Evolutionary conservation across 2,797 vertebrate genomes (phyloP), one percentile per base, ranked within the genome.

Genomic region (Steatocranus sp.): DNA sequence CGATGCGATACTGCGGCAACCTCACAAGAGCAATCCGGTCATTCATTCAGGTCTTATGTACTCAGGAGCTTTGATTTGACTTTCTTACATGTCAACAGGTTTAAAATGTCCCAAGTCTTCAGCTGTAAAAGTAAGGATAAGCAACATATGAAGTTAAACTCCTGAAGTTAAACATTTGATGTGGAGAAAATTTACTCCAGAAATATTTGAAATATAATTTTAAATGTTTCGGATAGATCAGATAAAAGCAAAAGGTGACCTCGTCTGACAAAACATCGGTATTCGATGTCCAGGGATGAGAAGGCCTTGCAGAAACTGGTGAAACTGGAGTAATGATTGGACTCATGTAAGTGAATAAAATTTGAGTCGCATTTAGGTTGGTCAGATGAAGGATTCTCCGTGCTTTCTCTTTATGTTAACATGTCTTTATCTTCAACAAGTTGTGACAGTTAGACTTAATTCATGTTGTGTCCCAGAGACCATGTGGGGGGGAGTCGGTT

Each of bases 1-100:
- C 6, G 0, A 0, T 43, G 63, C 6, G 6, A 68, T 68, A 0
- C 20, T 17, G 20, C 2, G 36, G 36, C 5, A 0, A 23, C 61
- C 20, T 43, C 36, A 1, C 36, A 25, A 43, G 36, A 41, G 20
- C 8, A 68, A 15, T 43, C 20, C 36, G 1, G 14, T 7, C 63
- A 68, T 68, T 43, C 14, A 0, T 68, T 36, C 20, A 10, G 36
- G 36, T 43, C 20, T 17, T 10, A 68, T 25, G 63, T 41, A 1
- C 36, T 38, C 63, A 61, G 58, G 30, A 61, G 56, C 58, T 63
- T 63, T 0, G 63, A 25, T 14, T 68, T 41, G 61, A 23, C 2
- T 41, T 38, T 66, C 0, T 38, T 10, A 8, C 8, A 41, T 0
- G 5, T 41, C 12, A 17, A 23, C 36, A 23, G 12, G 11, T 68